Evolutionary conservation across 2,113 vertebrate genomes (phyloP).

Genomic region (Myanophis thanlyinensis): DNA sequence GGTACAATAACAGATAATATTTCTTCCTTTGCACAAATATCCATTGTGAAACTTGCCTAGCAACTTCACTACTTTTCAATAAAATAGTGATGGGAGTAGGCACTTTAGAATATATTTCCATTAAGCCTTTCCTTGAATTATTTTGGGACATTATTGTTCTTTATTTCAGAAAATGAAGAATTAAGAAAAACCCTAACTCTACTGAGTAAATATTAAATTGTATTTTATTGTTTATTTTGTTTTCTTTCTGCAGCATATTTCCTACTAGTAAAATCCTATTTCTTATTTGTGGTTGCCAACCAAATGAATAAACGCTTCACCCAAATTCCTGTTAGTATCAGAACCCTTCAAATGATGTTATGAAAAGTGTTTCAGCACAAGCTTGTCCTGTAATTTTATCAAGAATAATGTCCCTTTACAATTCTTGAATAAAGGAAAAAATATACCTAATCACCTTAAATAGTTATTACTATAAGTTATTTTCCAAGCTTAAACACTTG

Average conservation of each 20-base stretch:
- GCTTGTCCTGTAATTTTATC: neutral
- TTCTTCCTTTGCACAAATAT: neutral
- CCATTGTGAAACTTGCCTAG: neutral
- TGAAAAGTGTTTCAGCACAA: neutral
- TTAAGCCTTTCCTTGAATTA: neutral
- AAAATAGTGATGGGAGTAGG: neutral
- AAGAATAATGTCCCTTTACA: neutral
- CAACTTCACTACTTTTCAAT: neutral
- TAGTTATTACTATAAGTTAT: neutral
- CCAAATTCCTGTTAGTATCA: neutral
- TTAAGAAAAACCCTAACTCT: too few relatives aligned
- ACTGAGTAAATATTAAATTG: neutral
- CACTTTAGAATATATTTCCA: rapidly evolving
- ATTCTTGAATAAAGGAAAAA: neutral
- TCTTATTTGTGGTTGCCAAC: neutral
- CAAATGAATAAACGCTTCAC: neutral
- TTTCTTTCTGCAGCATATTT: neutral
- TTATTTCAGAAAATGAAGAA: neutral
- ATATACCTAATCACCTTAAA: neutral
- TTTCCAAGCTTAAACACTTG: neutral
- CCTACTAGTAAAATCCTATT: neutral
- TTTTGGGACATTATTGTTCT: neutral
- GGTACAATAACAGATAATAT: neutral
- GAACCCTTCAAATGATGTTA: neutral
- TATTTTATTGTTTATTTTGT: neutral